These are phyloP conservation scores for Lampris incognitus DNA, from an alignment of 2,113 vertebrate genomes.

Conservation along the genomic window DNA sequence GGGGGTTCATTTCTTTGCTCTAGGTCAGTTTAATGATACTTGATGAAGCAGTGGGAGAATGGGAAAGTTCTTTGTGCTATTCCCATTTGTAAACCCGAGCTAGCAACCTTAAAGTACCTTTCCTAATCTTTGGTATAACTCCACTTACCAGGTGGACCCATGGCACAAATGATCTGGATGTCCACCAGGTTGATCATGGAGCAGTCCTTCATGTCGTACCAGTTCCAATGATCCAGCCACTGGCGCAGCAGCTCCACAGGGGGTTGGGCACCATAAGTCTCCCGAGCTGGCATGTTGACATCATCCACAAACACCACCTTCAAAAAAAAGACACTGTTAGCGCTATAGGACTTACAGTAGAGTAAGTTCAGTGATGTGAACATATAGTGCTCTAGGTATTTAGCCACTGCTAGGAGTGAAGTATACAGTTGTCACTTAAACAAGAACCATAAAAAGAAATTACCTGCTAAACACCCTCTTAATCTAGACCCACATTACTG, in stretches of 20 bases:
- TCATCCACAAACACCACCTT: conserved; percentile 95
- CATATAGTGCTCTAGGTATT: background rate
- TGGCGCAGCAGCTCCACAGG: conserved; percentile 93
- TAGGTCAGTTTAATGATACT: no score
- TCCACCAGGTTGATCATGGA: conserved; percentile 88
- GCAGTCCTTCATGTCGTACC: conserved; percentile 93
- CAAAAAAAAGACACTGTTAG: conserved; percentile 13
- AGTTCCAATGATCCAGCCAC: conserved; percentile 94
- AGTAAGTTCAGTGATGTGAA: background rate
- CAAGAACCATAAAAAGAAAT: no score
- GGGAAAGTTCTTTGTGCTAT: no score
- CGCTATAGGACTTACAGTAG: background rate
- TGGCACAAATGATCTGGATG: conserved; percentile 90
- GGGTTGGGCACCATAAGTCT: conserved; percentile 92
- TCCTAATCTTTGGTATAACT: no score
- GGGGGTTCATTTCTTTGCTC: no score
- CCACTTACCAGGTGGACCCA: conserved; percentile 90
- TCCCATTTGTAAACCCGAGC: no score
- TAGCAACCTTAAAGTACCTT: no score
- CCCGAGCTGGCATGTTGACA: conserved; percentile 93
- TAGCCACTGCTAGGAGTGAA: background rate
- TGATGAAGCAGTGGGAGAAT: no score
- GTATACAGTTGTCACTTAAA: no score
- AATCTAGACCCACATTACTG: no score
- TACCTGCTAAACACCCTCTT: no score